phyloP scores from a whole-genome alignment of 2,888 invertebrate species.

The Eilema caniola region DNA sequence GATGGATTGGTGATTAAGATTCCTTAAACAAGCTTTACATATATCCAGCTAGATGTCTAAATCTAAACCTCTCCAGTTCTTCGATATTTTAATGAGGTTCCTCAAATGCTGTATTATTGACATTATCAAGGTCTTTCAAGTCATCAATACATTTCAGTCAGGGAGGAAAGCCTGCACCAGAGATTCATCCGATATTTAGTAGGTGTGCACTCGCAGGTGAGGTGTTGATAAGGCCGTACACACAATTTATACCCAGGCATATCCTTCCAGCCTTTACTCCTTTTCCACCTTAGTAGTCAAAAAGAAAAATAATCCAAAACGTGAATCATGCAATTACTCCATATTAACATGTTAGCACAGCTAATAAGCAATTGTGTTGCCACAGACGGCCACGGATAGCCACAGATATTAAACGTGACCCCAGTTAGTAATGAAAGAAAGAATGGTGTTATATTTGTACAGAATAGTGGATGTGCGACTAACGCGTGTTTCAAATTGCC shows the following conservation, averaged over 20 bases:
- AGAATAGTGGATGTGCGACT: slow-evolving; percentile 63
- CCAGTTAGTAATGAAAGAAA: slow-evolving; percentile 68
- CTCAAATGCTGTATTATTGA: not conserved
- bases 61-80: not conserved
- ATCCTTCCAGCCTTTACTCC: too few relatives aligned
- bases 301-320: slow-evolving; percentile 16
- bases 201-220: too few relatives aligned
- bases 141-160: too few relatives aligned
- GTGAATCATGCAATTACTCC: slow-evolving; percentile 44
- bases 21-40: not conserved
- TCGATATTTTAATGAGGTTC: not conserved
- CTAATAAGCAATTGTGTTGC: slow-evolving; percentile 72
- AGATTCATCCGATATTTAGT: too few relatives aligned
- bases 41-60: not conserved
- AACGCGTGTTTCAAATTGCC: slow-evolving; percentile 70
- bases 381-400: slow-evolving; percentile 45
- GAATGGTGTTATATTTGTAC: slow-evolving; percentile 55
- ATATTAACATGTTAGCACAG: slow-evolving; percentile 47
- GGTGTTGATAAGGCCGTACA: too few relatives aligned
- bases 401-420: slow-evolving; percentile 56
- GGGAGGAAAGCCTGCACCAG: too few relatives aligned
- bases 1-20: slow-evolving; percentile 14
- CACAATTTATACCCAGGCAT: too few relatives aligned
- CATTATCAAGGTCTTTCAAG: not conserved
- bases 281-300: too few relatives aligned